Percentiles rank a stretch among this genome's conserved stretches.
Evolutionary conservation across 2,888 invertebrate genomes (phyloP).

Genomic region (Taphrorychus bicolor): DNA sequence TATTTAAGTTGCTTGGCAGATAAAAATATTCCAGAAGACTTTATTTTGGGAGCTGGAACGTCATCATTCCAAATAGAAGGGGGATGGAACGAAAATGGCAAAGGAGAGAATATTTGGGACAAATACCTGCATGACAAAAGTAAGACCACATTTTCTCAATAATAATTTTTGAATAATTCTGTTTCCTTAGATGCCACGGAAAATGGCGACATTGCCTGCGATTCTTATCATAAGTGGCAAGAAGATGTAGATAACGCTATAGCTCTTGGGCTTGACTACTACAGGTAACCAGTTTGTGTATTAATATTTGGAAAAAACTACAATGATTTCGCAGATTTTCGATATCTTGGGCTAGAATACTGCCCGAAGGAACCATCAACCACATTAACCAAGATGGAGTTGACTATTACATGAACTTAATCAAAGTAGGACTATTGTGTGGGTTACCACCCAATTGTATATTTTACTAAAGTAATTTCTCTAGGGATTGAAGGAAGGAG

Average conservation of each 20-base stretch:
- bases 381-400: slow-evolving; percentile 29
- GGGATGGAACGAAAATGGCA: slow-evolving; percentile 39
- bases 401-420: slow-evolving; percentile 31
- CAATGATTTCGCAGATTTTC: slow-evolving; percentile 19
- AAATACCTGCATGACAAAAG: slow-evolving; percentile 19
- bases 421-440: slow-evolving; percentile 11
- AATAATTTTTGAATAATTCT: not conserved
- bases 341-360: slow-evolving; percentile 25
- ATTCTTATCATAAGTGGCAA: slow-evolving; percentile 71
- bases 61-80: slow-evolving; percentile 30
- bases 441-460: not conserved
- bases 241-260: slow-evolving; percentile 69
- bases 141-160: not conserved
- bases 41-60: slow-evolving; percentile 23
- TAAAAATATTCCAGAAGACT: slow-evolving; percentile 18
- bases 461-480: slow-evolving; percentile 36
- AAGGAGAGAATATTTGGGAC: slow-evolving; percentile 39
- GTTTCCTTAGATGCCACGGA: slow-evolving; percentile 51
- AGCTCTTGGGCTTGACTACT: slow-evolving; percentile 67
- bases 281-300: slow-evolving; percentile 58
- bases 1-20: slow-evolving; percentile 6
- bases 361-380: slow-evolving; percentile 25
- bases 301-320: not conserved
- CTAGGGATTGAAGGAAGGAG: slow-evolving; percentile 68
- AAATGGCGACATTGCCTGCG: slow-evolving; percentile 69